Evolutionary conservation across 2,888 invertebrate genomes (phyloP), one percentile per base, ranked within the genome.

Genomic region (Euplexia lucipara): DNA sequence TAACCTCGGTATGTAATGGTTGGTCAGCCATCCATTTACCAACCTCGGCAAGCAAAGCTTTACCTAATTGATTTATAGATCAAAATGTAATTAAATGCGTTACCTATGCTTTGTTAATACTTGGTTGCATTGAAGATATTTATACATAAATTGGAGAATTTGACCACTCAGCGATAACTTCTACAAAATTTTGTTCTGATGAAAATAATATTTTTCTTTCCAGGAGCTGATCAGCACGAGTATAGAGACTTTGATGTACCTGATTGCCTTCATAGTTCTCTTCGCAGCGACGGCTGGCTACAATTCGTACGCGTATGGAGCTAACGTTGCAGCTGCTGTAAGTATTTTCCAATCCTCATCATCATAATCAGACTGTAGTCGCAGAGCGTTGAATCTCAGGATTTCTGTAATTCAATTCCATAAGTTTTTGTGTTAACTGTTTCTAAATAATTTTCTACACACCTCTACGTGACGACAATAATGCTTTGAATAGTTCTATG

Each of bases 221-320:
- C 95, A 98, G 98, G 98, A 98, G 95, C 92, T 98, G 81, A 92
- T 98, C 68, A 98, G 98, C 87, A 97, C 97, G 12, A 96, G 95
- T 37, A 93, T 97, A 73, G 96, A 96, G 81, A 96, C 97, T 0
- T 86, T 97, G 20, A 92, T 98, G 76, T 98, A 98, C 91, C 95
- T 97, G 79, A 97, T 98, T 76, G 98, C 97, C 1, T 98, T 98
- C 91, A 97, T 98, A 79, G 96, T 97, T 26, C 97, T 98, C 88
- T 95, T 98, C 79, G 96, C 97, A 0, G 94, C 95, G 20, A 96
- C 97, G 4, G 92, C 95, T 7, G 77, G 80, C 4, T 81, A 82
- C 70, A 90, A 91, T 75, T 78, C 82, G 7, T 48, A 78, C 5
- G 86, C 82, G 9, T 90, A 92, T 16, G 96, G 95, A 34, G 91